Conservation (phyloP, 2,888 invertebrate genomes). For the Nomada ferruginata region DNA sequence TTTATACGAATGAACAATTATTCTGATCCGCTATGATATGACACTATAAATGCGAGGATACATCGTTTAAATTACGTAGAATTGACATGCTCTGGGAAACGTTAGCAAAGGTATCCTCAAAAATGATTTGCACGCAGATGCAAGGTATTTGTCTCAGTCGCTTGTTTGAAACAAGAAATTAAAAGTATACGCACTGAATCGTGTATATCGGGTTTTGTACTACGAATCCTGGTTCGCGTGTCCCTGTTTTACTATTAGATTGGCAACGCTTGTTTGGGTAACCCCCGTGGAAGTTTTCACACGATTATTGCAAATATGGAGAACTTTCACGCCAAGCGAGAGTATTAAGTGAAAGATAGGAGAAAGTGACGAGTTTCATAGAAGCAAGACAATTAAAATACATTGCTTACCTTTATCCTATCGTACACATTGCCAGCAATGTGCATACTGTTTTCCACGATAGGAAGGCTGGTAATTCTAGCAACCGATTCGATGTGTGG, state of each 20-base stretch:
- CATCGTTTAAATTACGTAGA: too few relatives aligned
- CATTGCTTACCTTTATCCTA: conserved; percentile 89
- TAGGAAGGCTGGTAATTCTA: conserved; percentile 91
- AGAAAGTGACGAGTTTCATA: conserved; percentile 16
- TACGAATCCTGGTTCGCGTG: too few relatives aligned
- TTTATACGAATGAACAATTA: too few relatives aligned
- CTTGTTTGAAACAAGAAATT: background rate
- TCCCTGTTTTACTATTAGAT: background rate
- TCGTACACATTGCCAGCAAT: conserved; percentile 91
- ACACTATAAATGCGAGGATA: too few relatives aligned
- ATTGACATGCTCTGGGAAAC: too few relatives aligned
- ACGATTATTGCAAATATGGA: background rate
- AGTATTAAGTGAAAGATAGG: conserved; percentile 20
- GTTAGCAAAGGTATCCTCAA: too few relatives aligned
- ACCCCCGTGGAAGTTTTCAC: background rate
- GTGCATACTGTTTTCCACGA: conserved; percentile 91
- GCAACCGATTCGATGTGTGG: conserved; percentile 90
- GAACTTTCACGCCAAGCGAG: background rate
- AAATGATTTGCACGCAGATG: background rate
- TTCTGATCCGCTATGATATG: too few relatives aligned
- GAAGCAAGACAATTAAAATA: conserved; percentile 2
- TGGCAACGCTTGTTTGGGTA: background rate
- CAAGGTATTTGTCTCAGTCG: background rate
- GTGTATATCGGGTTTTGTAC: too few relatives aligned
- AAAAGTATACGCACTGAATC: too few relatives aligned